Evolutionary conservation across 2,113 vertebrate species (phyloP).

Genomic region (Zootoca vivipara): DNA sequence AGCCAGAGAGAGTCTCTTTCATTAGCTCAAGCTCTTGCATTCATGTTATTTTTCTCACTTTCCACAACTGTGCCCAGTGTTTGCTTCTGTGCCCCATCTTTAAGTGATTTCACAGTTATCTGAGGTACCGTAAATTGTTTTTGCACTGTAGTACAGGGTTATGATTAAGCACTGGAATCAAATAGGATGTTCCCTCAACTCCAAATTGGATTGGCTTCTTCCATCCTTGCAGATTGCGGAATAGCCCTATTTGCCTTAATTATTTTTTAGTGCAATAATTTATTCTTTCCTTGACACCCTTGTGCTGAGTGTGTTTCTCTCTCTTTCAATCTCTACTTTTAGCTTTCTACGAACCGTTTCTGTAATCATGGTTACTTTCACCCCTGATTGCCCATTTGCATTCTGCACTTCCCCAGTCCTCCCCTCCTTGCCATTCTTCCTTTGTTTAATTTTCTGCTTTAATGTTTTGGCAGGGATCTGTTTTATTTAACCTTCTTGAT

Average conservation of each 20-base stretch:
- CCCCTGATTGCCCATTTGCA: neutral
- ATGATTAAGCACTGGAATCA: neutral
- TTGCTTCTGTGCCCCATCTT: neutral
- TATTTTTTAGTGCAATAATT: neutral
- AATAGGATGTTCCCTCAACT: neutral
- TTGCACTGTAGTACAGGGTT: neutral
- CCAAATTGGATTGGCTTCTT: neutral
- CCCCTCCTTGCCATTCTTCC: neutral
- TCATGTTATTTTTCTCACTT: neutral
- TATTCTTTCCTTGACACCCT: neutral
- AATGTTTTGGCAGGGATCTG: neutral
- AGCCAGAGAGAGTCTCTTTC: neutral
- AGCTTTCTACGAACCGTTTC: neutral
- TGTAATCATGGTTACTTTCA: neutral
- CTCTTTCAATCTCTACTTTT: neutral
- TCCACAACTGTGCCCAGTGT: neutral
- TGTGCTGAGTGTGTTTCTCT: neutral
- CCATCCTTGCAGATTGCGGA: neutral
- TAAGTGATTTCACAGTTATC: neutral
- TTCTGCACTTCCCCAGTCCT: neutral
- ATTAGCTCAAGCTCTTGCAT: neutral
- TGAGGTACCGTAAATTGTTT: neutral
- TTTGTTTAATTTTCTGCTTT: slow-evolving; percentile 1
- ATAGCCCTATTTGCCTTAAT: neutral
- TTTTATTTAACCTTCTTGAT: slow-evolving; percentile 13